Evolutionary conservation across 1,140 invertebrate genomes (phyloP).

Genomic region (Cotesia typhae): DNA sequence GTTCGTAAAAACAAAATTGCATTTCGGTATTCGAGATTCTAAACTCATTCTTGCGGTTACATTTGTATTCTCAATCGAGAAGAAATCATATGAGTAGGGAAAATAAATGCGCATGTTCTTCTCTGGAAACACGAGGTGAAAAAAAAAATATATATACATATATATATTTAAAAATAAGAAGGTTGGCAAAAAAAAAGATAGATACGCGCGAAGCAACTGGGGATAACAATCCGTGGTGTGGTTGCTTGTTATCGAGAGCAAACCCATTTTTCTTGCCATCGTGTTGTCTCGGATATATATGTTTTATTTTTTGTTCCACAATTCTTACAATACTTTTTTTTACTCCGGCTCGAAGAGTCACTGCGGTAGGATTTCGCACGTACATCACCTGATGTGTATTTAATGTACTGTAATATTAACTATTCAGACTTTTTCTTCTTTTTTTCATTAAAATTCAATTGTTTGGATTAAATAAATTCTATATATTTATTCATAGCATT

Average conservation of each 20-base stretch:
- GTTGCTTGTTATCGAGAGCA: slow-evolving; percentile 30
- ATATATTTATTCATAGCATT: too few relatives aligned
- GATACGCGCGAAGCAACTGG: background rate
- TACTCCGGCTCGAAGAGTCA: background rate
- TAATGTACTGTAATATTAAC: background rate
- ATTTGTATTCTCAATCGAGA: slow-evolving; percentile 45
- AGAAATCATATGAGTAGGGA: slow-evolving; percentile 1
- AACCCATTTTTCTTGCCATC: slow-evolving; percentile 15
- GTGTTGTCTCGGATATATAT: background rate
- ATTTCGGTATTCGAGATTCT: slow-evolving; percentile 41
- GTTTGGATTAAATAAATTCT: too few relatives aligned
- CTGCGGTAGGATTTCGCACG: slow-evolving; percentile 21
- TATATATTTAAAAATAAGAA: too few relatives aligned
- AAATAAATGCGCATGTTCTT: slow-evolving; percentile 14
- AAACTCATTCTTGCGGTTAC: slow-evolving; percentile 40
- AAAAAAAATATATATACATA: slow-evolving; percentile 14
- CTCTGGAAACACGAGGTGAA: slow-evolving; percentile 14
- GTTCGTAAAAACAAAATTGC: slow-evolving; percentile 40
- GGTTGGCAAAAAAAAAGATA: slow-evolving; percentile 13
- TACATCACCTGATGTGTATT: slow-evolving; percentile 3
- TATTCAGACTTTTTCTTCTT: background rate
- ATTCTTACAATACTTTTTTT: slow-evolving; percentile 4
- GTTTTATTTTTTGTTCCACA: background rate
- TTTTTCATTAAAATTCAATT: too few relatives aligned
- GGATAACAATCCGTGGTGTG: slow-evolving; percentile 28